Evolutionary conservation across 2,888 invertebrate species (phyloP), one percentile per base, ranked within the genome.

Genomic region (Piscicola geometra): DNA sequence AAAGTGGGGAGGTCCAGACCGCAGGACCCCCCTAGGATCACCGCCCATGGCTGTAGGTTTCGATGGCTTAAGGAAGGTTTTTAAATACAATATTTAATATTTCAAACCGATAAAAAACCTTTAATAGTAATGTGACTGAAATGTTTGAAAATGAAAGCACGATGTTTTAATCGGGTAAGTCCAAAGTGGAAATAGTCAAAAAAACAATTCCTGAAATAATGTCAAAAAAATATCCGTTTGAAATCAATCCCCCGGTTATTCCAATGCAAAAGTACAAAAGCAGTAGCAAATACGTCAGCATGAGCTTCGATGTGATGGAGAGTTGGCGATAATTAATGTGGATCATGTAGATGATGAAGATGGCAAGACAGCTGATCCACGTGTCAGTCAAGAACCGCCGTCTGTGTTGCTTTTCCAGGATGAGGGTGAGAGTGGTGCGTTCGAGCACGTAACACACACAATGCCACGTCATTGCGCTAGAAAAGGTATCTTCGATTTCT

Each of bases 201-300:
- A 77, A 68, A 12, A 75, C 67, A n/a, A 78, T 71, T 18, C 77
- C 79, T 2, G 78, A 73, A 21, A 78, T 35, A 30, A 32, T 73
- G 41, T 79, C 79, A 74, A 78, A 71, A 60, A 79, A 79, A 68
- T 72, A 76, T 2, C 76, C 79, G 52, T 79, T 79, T 15, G 67
- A 41, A 30, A 79, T 52, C 15, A 56, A 52, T n/a, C 71, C 76
- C 33, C 52, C 76, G 3, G 71, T 71, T 21, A 76, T 25, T 9
- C 75, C 67, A 5, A 76, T 30, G 28, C 32, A 74, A 15, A 78
- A 15, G 56, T 78, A 79, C 9, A 67, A 75, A 41, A 70, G 1
- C 28, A 79, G 35, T n/a, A 66, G 50, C 25, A 76, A 28, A 30
- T 77, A 41, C 12, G 76, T 30, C n/a, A 79, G 41, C 28, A 73